Evolutionary conservation across 2,797 vertebrate genomes (phyloP).

Genomic region (Clarias laeviceps): DNA sequence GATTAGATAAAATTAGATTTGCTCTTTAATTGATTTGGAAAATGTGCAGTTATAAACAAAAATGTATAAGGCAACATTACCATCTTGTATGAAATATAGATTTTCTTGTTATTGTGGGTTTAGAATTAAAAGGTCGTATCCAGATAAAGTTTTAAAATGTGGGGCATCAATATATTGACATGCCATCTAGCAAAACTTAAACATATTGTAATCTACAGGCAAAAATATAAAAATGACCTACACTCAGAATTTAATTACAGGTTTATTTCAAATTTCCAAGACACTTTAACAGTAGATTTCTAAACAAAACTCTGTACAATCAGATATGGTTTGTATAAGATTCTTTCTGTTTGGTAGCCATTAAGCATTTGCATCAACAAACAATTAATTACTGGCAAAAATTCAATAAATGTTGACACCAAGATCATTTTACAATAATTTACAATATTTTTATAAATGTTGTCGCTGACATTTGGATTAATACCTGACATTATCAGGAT

Average conservation of each 20-base stretch:
- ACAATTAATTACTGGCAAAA: neutral
- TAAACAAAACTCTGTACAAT: neutral
- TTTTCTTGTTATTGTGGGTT: neutral
- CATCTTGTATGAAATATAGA: neutral
- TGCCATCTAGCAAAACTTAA: neutral
- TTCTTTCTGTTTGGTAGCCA: too few relatives aligned
- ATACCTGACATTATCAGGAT: too few relatives aligned
- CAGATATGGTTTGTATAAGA: neutral
- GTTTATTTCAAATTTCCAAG: neutral
- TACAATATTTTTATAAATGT: neutral
- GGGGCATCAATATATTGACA: neutral
- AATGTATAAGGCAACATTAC: neutral
- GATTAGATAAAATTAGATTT: neutral
- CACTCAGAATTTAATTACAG: neutral
- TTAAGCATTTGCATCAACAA: neutral
- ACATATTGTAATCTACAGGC: neutral
- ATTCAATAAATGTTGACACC: neutral
- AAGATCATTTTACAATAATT: neutral
- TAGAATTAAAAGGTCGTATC: neutral
- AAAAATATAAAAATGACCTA: neutral
- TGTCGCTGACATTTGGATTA: neutral
- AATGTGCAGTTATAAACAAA: neutral
- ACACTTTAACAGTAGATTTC: neutral
- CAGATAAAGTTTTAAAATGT: neutral
- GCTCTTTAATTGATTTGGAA: neutral